A percentile compares a stretch with the other conserved stretches of the same genome.
Evolutionary conservation across 2,797 vertebrate genomes (phyloP).

Genomic region (Cryptoblepharus egeriae): DNA sequence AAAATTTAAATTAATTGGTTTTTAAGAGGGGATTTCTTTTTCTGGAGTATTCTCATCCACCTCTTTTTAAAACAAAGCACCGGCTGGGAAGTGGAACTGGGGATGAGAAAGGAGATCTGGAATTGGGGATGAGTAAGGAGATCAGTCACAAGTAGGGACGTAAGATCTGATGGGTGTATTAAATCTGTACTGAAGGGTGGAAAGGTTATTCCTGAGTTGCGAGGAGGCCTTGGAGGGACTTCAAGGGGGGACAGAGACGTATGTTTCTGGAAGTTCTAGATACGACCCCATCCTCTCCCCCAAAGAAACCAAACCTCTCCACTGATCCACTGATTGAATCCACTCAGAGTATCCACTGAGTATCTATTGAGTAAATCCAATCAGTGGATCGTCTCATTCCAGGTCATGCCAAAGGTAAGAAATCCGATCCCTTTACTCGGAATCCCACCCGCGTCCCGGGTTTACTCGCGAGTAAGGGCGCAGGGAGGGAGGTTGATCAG

Average conservation of each 20-base stretch:
- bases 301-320: no score
- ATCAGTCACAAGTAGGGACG: no score
- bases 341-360: no score
- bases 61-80: background rate
- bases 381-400: background rate
- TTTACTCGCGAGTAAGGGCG: background rate
- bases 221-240: background rate
- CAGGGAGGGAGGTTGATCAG: background rate
- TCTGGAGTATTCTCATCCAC: background rate
- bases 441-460: background rate
- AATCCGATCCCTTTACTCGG: background rate
- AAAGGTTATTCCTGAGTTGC: no score
- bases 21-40: background rate
- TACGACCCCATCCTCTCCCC: rapidly evolving
- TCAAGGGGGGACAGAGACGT: background rate
- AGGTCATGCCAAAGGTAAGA: no score
- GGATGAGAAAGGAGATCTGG: no score
- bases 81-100: background rate
- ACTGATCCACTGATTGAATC: no score
- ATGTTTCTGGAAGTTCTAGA: background rate
- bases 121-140: background rate
- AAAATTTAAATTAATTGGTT: background rate
- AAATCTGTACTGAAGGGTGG: background rate
- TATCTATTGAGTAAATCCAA: no score
- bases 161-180: no score